Evolutionary conservation across 2,113 vertebrate species (phyloP), one percentile per base, ranked within the genome.

Genomic region (Caranx ignobilis): DNA sequence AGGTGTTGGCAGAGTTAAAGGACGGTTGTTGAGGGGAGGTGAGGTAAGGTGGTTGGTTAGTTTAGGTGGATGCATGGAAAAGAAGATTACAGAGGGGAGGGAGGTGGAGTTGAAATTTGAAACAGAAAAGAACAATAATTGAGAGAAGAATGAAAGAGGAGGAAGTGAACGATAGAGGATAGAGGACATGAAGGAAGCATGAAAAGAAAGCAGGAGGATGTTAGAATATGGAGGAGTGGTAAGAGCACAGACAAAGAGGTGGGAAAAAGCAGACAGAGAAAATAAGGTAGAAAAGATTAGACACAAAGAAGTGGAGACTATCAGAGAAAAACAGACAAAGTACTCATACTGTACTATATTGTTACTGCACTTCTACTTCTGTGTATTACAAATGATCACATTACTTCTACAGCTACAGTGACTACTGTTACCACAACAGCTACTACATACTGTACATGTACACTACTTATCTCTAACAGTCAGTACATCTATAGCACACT

Each of bases 231-330:
- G 31, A n/a, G 59, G 13, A 55, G 21, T 3, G 12, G 37, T 57
- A 41, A 54, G 31, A 41, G 64, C 35, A 39, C 75, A 66, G 31
- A 37, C 3, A 35, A 65, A 41, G 35, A 75, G 43, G 62, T 16
- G 73, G 81, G 56, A 70, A 73, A 77, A 88, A 93, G 82, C 83
- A 88, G 70, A 87, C 9, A 87, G 62, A 87, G 75, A 84, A 21
- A 87, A 77, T 26, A 69, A 61, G 26, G 34, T 43, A 83, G 32
- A 85, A 6, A 35, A 48, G 54, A 81, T 93, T 77, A 91, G 83
- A 81, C 11, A 86, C 39, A 82, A 21, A 64, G 54, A 89, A 75
- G 80, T 63, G 35, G 69, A 85, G 69, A 69, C 9, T 12, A 15
- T 70, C 65, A 75, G 11, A 50, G 41, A 71, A 57, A 75, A 70